Conservation (phyloP, 2,113 vertebrate genomes). For the Platichthys flesus region DNA sequence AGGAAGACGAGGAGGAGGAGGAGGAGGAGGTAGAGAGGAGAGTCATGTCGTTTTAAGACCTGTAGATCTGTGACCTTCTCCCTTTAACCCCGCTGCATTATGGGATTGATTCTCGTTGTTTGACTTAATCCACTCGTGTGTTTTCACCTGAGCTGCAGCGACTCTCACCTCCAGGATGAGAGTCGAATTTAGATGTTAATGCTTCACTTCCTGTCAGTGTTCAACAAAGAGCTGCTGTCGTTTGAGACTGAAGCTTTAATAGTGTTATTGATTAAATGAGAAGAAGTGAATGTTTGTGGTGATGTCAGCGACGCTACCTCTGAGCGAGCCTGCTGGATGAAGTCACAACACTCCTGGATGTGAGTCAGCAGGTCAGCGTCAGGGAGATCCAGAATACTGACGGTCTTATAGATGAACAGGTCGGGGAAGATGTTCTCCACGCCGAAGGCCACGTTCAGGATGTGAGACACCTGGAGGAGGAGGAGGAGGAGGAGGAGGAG, state of each 20-base stretch:
- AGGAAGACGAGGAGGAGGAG: not conserved
- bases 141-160: not conserved
- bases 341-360: slow-evolving; percentile 92
- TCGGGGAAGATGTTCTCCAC: slow-evolving; percentile 92
- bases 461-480: slow-evolving; percentile 89
- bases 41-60: no score
- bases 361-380: slow-evolving; percentile 88
- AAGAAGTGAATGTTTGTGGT: no score
- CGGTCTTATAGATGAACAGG: slow-evolving; percentile 81
- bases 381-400: slow-evolving; percentile 92
- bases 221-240: no score
- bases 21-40: not conserved
- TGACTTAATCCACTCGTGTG: not conserved
- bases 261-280: no score
- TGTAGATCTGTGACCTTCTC: not conserved
- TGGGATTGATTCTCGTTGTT: not conserved
- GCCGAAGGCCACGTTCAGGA: slow-evolving; percentile 94
- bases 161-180: no score
- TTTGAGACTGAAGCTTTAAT: no score
- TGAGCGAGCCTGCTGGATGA: slow-evolving; percentile 88
- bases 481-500: not conserved
- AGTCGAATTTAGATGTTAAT: not conserved
- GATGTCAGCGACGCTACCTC: slow-evolving; percentile 81
- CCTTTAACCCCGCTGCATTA: not conserved
- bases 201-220: no score